Conservation (phyloP, 2,113 vertebrate species). For the Poeciliopsis retropinna region DNA sequence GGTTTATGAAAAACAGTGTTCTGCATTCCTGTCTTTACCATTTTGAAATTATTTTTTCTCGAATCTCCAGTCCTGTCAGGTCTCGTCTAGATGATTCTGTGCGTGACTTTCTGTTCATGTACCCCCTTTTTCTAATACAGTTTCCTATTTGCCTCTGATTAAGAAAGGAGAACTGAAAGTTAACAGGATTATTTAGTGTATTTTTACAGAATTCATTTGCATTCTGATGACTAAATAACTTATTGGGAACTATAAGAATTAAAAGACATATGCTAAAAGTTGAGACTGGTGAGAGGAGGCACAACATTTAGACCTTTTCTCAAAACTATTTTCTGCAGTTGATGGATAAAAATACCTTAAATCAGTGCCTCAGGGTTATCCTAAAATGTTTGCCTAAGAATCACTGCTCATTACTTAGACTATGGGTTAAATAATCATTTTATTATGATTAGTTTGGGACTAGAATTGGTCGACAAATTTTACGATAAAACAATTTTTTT, state of each 20-base stretch:
- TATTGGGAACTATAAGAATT: neutral
- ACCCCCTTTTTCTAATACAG: constrained; percentile 12
- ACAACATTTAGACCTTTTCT: neutral
- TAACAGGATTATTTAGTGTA: constrained; percentile 6
- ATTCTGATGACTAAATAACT: constrained; percentile 13
- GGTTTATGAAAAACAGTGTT: constrained; percentile 29
- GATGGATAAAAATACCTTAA: neutral
- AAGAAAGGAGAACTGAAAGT: constrained; percentile 49
- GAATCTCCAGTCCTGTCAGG: constrained; percentile 19
- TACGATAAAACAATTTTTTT: no score
- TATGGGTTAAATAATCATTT: neutral
- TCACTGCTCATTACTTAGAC: neutral
- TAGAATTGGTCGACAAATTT: neutral
- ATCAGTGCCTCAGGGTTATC: neutral
- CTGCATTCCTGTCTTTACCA: constrained; percentile 24
- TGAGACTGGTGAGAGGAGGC: neutral
- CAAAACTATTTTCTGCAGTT: neutral
- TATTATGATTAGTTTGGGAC: neutral
- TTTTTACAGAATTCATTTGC: constrained; percentile 41
- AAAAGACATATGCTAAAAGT: neutral
- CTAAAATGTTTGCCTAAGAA: neutral
- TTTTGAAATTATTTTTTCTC: constrained; percentile 18
- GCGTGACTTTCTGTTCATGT: constrained; percentile 11
- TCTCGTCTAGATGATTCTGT: constrained; percentile 22
- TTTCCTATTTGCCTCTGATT: constrained; percentile 6